These are phyloP conservation scores for Netelia virgata DNA, from an alignment of 2,888 invertebrate species.

Conservation along the genomic window DNA sequence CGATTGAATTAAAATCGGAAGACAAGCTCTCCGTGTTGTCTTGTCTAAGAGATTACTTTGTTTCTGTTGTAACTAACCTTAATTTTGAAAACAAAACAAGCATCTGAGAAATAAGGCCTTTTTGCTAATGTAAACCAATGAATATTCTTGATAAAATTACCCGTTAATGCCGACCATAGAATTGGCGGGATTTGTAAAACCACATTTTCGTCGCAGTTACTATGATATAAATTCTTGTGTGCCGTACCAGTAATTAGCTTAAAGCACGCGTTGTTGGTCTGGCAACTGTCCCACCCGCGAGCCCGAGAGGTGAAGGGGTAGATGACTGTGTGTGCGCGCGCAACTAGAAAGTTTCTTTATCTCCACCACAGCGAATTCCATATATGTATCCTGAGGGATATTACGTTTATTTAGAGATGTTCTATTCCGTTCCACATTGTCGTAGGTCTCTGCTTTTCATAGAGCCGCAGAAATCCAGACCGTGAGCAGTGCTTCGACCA, in stretches of 20 bases:
- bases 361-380: constrained; percentile 22
- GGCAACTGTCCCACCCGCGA: constrained; percentile 25
- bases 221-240: constrained; percentile 33
- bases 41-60: too few relatives aligned
- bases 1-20: too few relatives aligned
- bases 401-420: constrained; percentile 45
- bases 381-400: constrained; percentile 14
- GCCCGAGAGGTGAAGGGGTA: constrained; percentile 3
- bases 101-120: too few relatives aligned
- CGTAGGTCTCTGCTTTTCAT: constrained; percentile 33
- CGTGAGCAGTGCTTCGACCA: constrained; percentile 26
- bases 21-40: too few relatives aligned
- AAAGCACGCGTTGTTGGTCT: constrained; percentile 54
- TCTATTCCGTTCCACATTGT: constrained; percentile 44
- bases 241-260: constrained; percentile 53
- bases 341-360: constrained; percentile 16
- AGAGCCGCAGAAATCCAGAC: constrained; percentile 32
- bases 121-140: too few relatives aligned
- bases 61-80: too few relatives aligned
- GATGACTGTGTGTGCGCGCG: constrained; percentile 20
- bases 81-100: too few relatives aligned
- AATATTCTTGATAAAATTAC: background rate
- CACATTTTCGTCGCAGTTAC: constrained; percentile 20
- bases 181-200: background rate
- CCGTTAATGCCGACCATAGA: background rate